Evolutionary conservation across 2,797 vertebrate genomes (phyloP).

Genomic region (Enteromius treurensis): DNA sequence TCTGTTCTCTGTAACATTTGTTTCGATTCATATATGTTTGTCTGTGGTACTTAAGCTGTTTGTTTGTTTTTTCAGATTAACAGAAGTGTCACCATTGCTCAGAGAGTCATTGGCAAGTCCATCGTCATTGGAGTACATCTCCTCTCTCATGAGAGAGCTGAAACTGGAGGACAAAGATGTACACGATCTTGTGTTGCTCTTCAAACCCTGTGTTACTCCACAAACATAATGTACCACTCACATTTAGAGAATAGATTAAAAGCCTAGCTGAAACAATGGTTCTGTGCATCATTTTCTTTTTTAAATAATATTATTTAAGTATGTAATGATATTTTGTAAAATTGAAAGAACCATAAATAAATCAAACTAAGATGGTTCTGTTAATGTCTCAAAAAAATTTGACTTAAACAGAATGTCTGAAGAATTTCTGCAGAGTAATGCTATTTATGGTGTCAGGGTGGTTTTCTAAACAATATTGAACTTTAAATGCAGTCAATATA

Average conservation of each 20-base stretch:
- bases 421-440: background rate
- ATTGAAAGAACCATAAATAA: background rate
- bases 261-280: background rate
- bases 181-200: conserved; percentile 65
- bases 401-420: background rate
- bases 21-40: background rate
- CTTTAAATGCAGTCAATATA: background rate
- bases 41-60: background rate
- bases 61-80: conserved; percentile 68
- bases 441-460: background rate
- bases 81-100: conserved; percentile 70
- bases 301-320: background rate
- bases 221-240: conserved; percentile 39
- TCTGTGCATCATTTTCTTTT: background rate
- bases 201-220: conserved; percentile 59
- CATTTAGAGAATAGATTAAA: conserved; percentile 11
- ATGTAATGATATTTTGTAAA: background rate
- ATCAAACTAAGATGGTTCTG: background rate
- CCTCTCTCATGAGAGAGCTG: conserved; percentile 70
- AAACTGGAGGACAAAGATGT: conserved; percentile 71
- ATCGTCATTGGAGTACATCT: conserved; percentile 67
- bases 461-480: background rate
- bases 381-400: background rate
- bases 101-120: conserved; percentile 65
- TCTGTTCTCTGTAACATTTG: background rate